phyloP scores from a whole-genome alignment of 2,888 invertebrate genomes.

The Plagodis pulveraria region DNA sequence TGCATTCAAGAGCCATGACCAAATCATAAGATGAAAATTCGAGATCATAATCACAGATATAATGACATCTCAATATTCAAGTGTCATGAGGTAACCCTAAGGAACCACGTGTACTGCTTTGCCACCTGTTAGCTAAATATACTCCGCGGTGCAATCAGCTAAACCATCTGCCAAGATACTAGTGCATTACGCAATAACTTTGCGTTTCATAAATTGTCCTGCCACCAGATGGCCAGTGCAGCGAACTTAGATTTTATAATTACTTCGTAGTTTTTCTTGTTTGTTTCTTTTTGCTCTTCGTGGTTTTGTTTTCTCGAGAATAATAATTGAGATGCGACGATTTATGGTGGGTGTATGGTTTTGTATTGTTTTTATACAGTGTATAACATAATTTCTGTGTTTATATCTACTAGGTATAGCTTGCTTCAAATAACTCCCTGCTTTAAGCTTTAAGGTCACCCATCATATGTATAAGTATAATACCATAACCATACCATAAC shows the following conservation, averaged over 20 bases:
- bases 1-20: too few relatives aligned
- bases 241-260: conserved; percentile 59
- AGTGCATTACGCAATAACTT: conserved; percentile 75
- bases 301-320: neutral
- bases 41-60: too few relatives aligned
- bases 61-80: neutral
- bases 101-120: conserved; percentile 59
- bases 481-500: too few relatives aligned
- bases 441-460: too few relatives aligned
- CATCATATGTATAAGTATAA: too few relatives aligned
- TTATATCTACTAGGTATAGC: too few relatives aligned
- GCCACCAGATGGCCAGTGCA: conserved; percentile 71
- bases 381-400: too few relatives aligned
- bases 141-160: conserved; percentile 72
- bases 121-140: conserved; percentile 80
- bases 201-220: conserved; percentile 65
- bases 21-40: too few relatives aligned
- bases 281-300: conserved; percentile 10
- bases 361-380: too few relatives aligned
- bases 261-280: conserved; percentile 22
- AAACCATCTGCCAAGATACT: conserved; percentile 74
- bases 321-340: too few relatives aligned
- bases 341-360: too few relatives aligned
- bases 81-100: conserved; percentile 56
- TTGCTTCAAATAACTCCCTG: too few relatives aligned